phyloP scores from a whole-genome alignment of 2,888 invertebrate genomes.

The Eulithis prunata region DNA sequence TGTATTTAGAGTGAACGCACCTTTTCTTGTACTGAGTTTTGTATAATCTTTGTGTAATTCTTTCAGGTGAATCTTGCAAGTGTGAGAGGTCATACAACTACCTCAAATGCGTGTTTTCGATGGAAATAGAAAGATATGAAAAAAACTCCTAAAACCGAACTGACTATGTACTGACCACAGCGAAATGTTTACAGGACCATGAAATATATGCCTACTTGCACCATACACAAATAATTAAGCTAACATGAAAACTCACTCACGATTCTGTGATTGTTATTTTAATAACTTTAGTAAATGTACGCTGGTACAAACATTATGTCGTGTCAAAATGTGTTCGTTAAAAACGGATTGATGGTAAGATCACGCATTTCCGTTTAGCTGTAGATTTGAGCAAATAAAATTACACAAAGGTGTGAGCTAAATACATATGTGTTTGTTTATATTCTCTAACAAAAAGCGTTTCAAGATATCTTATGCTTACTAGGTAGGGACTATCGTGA shows the following conservation, averaged over 20 bases:
- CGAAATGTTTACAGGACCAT: too few relatives aligned
- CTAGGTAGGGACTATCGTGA: too few relatives aligned
- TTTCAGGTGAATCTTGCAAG: conserved; percentile 74
- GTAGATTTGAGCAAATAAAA: background rate
- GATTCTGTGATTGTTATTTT: too few relatives aligned
- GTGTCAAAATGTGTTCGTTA: background rate
- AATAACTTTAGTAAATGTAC: too few relatives aligned
- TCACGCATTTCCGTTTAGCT: background rate
- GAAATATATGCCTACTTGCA: too few relatives aligned
- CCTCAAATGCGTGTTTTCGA: conserved; percentile 80
- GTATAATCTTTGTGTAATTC: background rate
- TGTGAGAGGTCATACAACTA: conserved; percentile 82
- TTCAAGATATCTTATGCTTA: too few relatives aligned
- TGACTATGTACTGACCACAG: background rate
- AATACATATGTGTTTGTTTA: background rate
- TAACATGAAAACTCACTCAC: too few relatives aligned
- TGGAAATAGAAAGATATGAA: conserved; percentile 61
- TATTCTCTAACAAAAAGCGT: too few relatives aligned
- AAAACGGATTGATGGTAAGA: background rate
- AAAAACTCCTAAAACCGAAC: conserved; percentile 22
- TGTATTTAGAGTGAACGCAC: too few relatives aligned
- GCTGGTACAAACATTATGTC: too few relatives aligned
- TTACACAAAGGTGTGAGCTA: background rate
- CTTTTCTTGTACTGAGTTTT: background rate
- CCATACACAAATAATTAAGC: too few relatives aligned